These are phyloP conservation scores for Poecilus cupreus DNA, from an alignment of 2,888 invertebrate species.

Conservation along the genomic window DNA sequence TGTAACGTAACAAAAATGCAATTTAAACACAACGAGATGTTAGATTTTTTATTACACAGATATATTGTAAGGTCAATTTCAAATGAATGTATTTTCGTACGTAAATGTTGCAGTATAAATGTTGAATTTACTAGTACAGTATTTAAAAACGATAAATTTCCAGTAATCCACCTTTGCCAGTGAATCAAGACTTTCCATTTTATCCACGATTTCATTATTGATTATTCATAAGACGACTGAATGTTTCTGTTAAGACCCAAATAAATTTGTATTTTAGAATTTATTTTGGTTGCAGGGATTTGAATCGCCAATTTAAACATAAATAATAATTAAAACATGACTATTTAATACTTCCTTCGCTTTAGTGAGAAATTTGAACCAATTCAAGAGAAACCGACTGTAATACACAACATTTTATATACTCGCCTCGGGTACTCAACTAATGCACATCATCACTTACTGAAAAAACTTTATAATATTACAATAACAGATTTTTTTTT, in stretches of 20 bases:
- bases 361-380: too few species aligned
- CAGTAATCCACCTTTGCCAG: conserved; percentile 7
- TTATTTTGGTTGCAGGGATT: background rate
- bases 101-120: conserved; percentile 51
- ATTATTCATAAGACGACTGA: background rate
- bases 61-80: conserved; percentile 49
- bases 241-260: background rate
- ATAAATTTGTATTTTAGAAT: background rate
- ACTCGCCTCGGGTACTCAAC: too few species aligned
- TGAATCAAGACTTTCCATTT: conserved; percentile 19
- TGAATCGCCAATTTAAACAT: background rate
- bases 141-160: conserved; percentile 16
- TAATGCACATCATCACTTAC: too few species aligned
- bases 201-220: background rate
- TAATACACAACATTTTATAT: too few species aligned
- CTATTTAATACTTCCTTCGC: too few species aligned
- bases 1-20: conserved; percentile 30
- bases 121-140: conserved; percentile 42
- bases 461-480: too few species aligned
- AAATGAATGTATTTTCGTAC: conserved; percentile 57
- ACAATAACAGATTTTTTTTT: too few species aligned
- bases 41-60: conserved; percentile 41
- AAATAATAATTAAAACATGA: background rate
- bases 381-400: too few species aligned
- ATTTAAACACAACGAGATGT: conserved; percentile 52